Evolutionary conservation across 2,888 invertebrate species (phyloP), one percentile per base, ranked within the genome.

Genomic region (Andrena haemorrhoa): DNA sequence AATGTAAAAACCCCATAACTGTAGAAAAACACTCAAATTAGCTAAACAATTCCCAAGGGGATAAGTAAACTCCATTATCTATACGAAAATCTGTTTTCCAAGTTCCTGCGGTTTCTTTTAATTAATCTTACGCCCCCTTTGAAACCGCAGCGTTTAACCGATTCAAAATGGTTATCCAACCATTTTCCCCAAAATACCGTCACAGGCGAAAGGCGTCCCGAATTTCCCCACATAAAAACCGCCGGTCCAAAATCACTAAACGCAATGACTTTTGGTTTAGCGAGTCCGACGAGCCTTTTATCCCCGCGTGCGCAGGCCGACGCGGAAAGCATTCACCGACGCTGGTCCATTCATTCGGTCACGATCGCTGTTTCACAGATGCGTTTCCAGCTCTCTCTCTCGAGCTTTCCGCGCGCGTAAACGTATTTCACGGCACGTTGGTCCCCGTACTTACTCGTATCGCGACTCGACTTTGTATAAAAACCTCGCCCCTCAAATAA

Each of bases 201-300:
- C 12, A 56, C 0, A 10, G 23, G 56, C 26, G 10, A 33, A 61
- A 47, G 41, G 47, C 20, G 53, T 41, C 31, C 47, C n/a, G n/a
- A 16, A 12, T 26, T 29, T 6, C 29, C 4, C 5, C 8, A 35
- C 33, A 16, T 12, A 12, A 23, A n/a, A 63, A n/a, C 10, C 33
- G 41, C 51, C 51, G 35, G 20, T 29, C 20, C 7, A 53, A 68
- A 35, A 58, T 49, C 51, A 53, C 58, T 58, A 53, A 77, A 64
- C 70, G 35, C 41, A 41, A 70, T 31, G 76, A 77, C 70, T 68
- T 61, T 71, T 65, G 71, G 60, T 77, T 73, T 58, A 74, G 10
- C 26, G 41, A n/a, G 29, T 35, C 20, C 66, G 60, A 58, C 71
- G n/a, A 29, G 12, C 29, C 71, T 58, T 77, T 83, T 58, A 56